A percentile compares a stretch with the other conserved stretches of the same genome.
These are phyloP conservation scores for Neocrepidodera transversa DNA, from an alignment of 2,888 invertebrate genomes.

Conservation along the genomic window DNA sequence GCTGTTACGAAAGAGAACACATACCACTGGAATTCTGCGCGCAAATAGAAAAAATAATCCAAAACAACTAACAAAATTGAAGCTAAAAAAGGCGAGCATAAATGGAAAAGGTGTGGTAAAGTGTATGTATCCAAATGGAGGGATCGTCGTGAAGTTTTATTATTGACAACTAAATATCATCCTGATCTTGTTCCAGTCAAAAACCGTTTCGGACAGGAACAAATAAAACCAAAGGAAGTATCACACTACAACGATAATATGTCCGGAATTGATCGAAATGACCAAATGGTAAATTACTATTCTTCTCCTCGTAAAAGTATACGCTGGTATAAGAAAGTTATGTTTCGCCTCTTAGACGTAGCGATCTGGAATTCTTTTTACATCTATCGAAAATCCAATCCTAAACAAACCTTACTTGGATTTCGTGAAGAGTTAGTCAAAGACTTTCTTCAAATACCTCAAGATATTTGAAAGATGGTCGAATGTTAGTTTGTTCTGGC, in stretches of 20 bases:
- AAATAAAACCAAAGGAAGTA: not conserved
- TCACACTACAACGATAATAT: slow-evolving; percentile 35
- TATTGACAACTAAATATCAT: slow-evolving; percentile 40
- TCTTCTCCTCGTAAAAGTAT: slow-evolving; percentile 30
- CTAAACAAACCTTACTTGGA: no score
- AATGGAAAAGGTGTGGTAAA: slow-evolving; percentile 23
- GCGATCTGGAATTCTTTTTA: slow-evolving; percentile 15
- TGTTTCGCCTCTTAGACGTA: slow-evolving; percentile 33
- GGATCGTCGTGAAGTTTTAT: slow-evolving; percentile 39
- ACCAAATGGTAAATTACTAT: slow-evolving; percentile 35
- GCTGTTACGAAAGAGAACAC: slow-evolving; percentile 27
- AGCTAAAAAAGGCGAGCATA: slow-evolving; percentile 29
- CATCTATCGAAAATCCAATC: slow-evolving; percentile 15
- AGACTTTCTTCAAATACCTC: no score
- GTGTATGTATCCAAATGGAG: slow-evolving; percentile 41
- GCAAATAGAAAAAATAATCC: slow-evolving; percentile 32
- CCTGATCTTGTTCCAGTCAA: slow-evolving; percentile 30
- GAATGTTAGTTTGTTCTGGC: no score
- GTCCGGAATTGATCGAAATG: slow-evolving; percentile 36
- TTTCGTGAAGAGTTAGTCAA: no score
- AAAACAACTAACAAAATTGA: slow-evolving; percentile 21
- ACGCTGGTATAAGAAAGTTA: slow-evolving; percentile 31
- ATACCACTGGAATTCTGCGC: slow-evolving; percentile 32
- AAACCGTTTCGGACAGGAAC: slow-evolving; percentile 30
- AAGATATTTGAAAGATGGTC: no score